Evolutionary conservation across 2,113 vertebrate genomes (phyloP).

Genomic region (Myotis davidii): DNA sequence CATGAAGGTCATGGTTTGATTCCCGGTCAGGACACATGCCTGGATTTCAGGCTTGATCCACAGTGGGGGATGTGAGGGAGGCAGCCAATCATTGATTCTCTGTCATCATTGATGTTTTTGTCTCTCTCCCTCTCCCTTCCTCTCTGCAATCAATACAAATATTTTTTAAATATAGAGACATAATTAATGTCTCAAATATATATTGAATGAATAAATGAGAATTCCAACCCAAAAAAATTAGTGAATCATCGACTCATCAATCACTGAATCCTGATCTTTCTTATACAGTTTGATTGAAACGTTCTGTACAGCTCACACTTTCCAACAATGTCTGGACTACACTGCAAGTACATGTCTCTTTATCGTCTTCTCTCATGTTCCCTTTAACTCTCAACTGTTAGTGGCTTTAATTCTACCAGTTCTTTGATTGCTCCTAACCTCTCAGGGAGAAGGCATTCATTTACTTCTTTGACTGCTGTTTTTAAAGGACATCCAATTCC

Average conservation of each 20-base stretch:
- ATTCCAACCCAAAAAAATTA: not conserved
- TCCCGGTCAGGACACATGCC: no score
- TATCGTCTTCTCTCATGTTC: not conserved
- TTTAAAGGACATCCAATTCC: not conserved
- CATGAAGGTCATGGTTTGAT: no score
- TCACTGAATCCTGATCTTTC: constrained; percentile 10
- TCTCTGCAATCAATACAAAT: no score
- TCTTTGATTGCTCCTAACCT: not conserved
- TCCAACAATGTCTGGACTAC: not conserved
- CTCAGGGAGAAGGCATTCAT: not conserved
- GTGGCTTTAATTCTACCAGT: not conserved
- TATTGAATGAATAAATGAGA: no score
- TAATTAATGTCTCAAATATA: no score
- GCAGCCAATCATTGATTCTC: no score
- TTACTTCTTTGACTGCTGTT: not conserved
- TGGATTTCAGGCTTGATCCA: no score
- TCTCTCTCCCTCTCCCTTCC: no score
- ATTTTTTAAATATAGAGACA: no score
- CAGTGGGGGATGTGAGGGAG: no score
- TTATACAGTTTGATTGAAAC: not conserved
- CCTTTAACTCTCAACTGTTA: not conserved
- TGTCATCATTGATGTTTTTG: no score
- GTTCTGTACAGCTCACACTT: not conserved
- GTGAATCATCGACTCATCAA: not conserved
- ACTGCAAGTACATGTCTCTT: not conserved